Evolutionary conservation across 2,797 vertebrate species (phyloP).

Genomic region (Sebastes kiyomatsui): DNA sequence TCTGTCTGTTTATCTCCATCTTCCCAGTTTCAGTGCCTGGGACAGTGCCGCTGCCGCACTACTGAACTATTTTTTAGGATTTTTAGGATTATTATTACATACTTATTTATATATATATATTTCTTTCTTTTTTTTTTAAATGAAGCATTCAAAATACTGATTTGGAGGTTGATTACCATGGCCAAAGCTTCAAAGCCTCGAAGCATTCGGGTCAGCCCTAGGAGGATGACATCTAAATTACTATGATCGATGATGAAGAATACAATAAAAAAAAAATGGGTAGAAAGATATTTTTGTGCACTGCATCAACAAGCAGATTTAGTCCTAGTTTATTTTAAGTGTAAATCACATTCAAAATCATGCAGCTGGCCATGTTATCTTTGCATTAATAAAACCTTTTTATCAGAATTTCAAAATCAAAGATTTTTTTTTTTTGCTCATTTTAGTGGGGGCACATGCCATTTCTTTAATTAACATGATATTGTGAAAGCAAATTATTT

Average conservation of each 20-base stretch:
- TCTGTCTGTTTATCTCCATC: no score
- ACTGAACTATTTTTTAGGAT: no score
- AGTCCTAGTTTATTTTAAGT: constrained; percentile 21
- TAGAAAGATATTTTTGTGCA: constrained; percentile 15
- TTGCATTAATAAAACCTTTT: constrained; percentile 7
- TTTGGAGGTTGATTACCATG: no score
- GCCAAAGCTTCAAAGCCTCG: no score
- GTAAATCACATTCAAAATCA: constrained; percentile 55
- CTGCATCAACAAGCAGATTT: constrained; percentile 24
- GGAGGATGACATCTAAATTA: not conserved
- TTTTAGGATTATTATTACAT: no score
- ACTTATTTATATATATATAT: no score
- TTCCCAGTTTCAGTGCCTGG: no score
- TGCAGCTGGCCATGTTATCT: constrained; percentile 26
- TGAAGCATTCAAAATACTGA: no score
- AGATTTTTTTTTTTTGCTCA: not conserved
- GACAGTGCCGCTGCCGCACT: no score
- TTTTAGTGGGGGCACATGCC: not conserved
- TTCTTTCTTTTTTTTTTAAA: no score
- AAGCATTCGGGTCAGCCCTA: no score
- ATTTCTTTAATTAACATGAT: not conserved
- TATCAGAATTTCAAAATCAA: not conserved
- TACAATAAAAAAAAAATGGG: not conserved
- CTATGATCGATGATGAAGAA: constrained; percentile 1
- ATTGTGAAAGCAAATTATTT: constrained; percentile 23